Conservation (phyloP, 2,888 invertebrate species). For the Luperina nickerlii region DNA sequence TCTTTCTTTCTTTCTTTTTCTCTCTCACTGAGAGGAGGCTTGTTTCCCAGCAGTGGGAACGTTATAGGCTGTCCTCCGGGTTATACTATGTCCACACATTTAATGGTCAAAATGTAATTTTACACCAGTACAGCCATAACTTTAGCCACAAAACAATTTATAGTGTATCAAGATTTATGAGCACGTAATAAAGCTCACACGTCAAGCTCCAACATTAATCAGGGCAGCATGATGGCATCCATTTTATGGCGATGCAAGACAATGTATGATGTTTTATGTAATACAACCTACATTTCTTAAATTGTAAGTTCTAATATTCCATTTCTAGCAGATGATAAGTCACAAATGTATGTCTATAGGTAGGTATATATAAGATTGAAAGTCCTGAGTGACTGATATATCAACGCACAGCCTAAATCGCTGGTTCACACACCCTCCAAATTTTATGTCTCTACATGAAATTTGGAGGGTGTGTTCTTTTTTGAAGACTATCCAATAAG, state of each 20-base stretch:
- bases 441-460: no score
- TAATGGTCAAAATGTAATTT: not conserved
- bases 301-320: not conserved
- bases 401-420: no score
- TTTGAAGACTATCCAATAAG: no score
- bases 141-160: slow-evolving; percentile 20
- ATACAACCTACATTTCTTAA: not conserved
- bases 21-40: no score
- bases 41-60: no score
- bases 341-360: no score
- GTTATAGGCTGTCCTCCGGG: no score
- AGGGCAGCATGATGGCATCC: not conserved
- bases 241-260: slow-evolving; percentile 14
- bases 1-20: no score
- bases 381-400: no score
- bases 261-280: not conserved
- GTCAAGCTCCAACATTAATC: slow-evolving; percentile 28
- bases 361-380: no score
- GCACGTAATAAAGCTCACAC: slow-evolving; percentile 25
- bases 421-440: no score
- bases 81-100: not conserved
- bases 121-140: not conserved
- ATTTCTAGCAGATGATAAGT: not conserved
- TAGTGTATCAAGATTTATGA: slow-evolving; percentile 24
- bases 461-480: no score